A percentile compares a stretch with the other conserved stretches of the same genome.
Conservation (phyloP, 2,113 vertebrate genomes). For the Nannobrachium achirus region DNA sequence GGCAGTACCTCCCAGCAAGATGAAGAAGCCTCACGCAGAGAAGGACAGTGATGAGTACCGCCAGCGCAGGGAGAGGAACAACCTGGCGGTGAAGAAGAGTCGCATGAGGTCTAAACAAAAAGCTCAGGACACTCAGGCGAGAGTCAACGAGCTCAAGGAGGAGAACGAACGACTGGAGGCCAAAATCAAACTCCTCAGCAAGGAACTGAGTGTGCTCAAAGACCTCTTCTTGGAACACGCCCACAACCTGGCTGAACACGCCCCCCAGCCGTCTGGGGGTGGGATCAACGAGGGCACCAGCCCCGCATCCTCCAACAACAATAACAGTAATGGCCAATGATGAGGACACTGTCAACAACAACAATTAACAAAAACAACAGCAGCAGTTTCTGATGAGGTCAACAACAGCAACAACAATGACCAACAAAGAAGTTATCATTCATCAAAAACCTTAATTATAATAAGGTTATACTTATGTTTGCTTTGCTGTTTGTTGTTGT, state of each 20-base stretch:
- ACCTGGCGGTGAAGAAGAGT: slow-evolving; percentile 98
- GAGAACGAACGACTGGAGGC: slow-evolving; percentile 98
- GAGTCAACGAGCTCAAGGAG: slow-evolving; percentile 97
- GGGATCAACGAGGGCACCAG: slow-evolving; percentile 57
- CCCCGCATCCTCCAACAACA: slow-evolving; percentile 50
- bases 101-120: slow-evolving; percentile 98
- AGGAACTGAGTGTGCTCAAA: slow-evolving; percentile 97
- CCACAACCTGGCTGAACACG: slow-evolving; percentile 94
- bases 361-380: no score
- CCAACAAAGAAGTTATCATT: no score
- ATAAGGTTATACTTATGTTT: no score
- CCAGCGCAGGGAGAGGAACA: slow-evolving; percentile 93
- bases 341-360: slow-evolving; percentile 4
- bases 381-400: no score
- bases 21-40: slow-evolving; percentile 86
- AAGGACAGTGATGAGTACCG: slow-evolving; percentile 96
- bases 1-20: slow-evolving; percentile 85
- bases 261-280: slow-evolving; percentile 83
- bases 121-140: slow-evolving; percentile 93
- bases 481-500: no score
- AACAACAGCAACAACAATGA: no score
- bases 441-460: no score
- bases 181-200: slow-evolving; percentile 97
- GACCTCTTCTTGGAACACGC: slow-evolving; percentile 98
- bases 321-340: slow-evolving; percentile 68